Conservation (phyloP, 2,797 vertebrate genomes). For the Lacerta bilineata region DNA sequence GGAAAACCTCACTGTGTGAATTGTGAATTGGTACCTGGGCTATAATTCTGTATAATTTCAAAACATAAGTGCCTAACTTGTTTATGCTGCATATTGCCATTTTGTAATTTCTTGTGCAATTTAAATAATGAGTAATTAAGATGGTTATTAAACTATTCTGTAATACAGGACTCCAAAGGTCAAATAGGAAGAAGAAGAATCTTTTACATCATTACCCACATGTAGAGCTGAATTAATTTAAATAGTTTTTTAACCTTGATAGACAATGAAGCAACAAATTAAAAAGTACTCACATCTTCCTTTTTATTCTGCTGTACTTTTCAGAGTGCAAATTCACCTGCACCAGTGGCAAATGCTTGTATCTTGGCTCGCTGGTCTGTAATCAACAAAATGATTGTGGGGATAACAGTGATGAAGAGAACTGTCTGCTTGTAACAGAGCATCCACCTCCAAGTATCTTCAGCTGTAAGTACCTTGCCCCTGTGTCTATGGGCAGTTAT, state of each 20-base stretch:
- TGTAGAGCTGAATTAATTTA: constrained; percentile 20
- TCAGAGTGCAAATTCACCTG: constrained; percentile 99
- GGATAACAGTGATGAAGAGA: constrained; percentile 97
- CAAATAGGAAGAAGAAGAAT: constrained; percentile 9
- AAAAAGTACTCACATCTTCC: background rate
- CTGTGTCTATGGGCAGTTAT: constrained; percentile 4
- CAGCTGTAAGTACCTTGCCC: constrained; percentile 88
- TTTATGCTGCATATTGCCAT: background rate
- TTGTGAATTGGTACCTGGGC: background rate
- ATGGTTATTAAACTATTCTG: background rate
- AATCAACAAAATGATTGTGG: constrained; percentile 98
- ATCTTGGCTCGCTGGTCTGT: constrained; percentile 94
- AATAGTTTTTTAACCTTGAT: background rate
- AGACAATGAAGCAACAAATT: constrained; percentile 6
- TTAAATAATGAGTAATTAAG: background rate
- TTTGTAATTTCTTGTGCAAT: rapidly evolving
- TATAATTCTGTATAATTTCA: background rate
- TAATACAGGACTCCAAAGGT: constrained; percentile 22
- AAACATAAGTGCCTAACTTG: background rate
- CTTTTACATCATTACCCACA: rapidly evolving
- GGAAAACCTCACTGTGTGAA: background rate
- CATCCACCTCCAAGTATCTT: constrained; percentile 95
- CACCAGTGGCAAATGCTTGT: constrained; percentile 96
- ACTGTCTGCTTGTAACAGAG: constrained; percentile 94
- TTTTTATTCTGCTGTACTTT: constrained; percentile 64